Evolutionary conservation across 2,797 vertebrate species (phyloP).

Genomic region (Falco cherrug): DNA sequence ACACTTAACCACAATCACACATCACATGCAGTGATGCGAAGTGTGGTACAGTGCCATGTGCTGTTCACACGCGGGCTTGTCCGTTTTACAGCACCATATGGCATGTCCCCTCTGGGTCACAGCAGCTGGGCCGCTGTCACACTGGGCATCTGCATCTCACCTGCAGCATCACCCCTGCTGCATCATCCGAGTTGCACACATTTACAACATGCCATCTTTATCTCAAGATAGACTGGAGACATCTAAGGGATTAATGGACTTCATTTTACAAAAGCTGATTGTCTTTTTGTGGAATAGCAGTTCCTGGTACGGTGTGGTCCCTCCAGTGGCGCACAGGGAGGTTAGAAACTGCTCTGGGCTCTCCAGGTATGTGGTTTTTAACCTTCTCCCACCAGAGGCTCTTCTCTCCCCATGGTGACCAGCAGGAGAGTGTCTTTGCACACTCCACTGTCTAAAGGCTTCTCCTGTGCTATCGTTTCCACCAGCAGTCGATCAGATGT

Average conservation of each 20-base stretch:
- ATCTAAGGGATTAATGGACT: not conserved
- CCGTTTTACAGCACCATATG: not conserved
- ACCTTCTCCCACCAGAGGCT: not conserved
- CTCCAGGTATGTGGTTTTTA: not conserved
- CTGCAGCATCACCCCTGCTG: not conserved
- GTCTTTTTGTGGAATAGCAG: not conserved
- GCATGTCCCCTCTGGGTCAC: not conserved
- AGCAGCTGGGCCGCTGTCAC: not conserved
- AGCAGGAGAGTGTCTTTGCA: not conserved
- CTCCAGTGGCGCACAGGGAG: not conserved
- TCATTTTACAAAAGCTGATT: not conserved
- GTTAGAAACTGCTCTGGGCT: not conserved
- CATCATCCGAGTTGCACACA: not conserved
- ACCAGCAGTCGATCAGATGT: not conserved
- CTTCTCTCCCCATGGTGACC: not conserved
- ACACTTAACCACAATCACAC: not conserved
- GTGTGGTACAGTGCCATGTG: not conserved
- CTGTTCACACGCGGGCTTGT: rapidly evolving
- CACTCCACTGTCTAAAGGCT: not conserved
- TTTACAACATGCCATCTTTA: not conserved
- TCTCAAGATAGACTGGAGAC: not conserved
- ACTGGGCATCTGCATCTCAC: not conserved
- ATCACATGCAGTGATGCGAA: not conserved
- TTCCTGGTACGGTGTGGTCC: not conserved
- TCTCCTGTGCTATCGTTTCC: not conserved